These are phyloP conservation scores for Balaenoptera acutorostrata DNA, from an alignment of 2,113 vertebrate species.

Conservation along the genomic window DNA sequence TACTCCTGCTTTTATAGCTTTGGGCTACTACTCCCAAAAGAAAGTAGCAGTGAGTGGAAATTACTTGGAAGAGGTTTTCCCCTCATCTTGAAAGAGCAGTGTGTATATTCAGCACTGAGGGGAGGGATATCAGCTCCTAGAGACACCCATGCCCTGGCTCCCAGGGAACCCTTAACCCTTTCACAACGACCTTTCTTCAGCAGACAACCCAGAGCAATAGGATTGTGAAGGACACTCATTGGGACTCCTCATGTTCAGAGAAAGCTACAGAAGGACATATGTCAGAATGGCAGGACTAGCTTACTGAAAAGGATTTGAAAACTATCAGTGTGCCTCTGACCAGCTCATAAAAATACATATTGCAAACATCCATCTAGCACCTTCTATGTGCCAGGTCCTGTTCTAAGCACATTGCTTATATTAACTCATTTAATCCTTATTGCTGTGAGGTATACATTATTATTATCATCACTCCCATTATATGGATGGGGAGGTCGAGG, in stretches of 20 bases:
- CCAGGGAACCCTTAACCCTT: not conserved
- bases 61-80: not conserved
- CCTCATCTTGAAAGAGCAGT: not conserved
- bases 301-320: not conserved
- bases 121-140: not conserved
- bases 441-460: not conserved
- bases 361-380: not conserved
- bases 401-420: not conserved
- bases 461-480: not conserved
- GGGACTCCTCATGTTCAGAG: not conserved
- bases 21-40: constrained; percentile 10
- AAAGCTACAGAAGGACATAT: not conserved
- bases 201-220: not conserved
- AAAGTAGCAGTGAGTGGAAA: constrained; percentile 2
- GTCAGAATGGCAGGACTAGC: not conserved
- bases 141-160: not conserved
- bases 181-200: not conserved
- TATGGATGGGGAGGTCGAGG: not conserved
- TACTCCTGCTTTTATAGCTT: constrained; percentile 17
- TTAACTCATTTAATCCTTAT: not conserved
- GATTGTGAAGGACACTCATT: not conserved
- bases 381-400: not conserved
- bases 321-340: not conserved
- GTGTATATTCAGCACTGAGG: not conserved
- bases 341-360: not conserved